A percentile compares a stretch with the other conserved stretches of the same genome.
Evolutionary conservation across 2,888 invertebrate species (phyloP).

Genomic region (Nycteola revayana): DNA sequence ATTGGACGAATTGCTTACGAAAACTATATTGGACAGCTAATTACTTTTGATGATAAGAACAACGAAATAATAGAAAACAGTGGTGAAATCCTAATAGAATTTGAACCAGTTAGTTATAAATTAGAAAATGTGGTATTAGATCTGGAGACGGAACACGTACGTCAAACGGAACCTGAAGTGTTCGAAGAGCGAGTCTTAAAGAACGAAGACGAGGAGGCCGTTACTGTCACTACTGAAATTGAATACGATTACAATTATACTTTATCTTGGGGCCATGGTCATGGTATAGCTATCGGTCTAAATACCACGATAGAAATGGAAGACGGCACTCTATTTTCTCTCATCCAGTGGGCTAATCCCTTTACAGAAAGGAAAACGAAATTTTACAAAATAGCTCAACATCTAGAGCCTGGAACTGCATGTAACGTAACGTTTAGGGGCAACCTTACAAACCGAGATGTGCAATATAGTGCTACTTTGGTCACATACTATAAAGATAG

Average conservation of each 20-base stretch:
- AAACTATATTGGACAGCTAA: conserved; percentile 85
- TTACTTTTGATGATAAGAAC: conserved; percentile 84
- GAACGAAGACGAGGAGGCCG: conserved; percentile 81
- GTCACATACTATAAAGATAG: conserved; percentile 86
- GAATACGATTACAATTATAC: conserved; percentile 86
- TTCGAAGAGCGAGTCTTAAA: conserved; percentile 76
- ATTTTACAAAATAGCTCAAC: conserved; percentile 83
- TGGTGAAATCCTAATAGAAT: conserved; percentile 90
- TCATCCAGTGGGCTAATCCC: conserved; percentile 87
- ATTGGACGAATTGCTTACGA: conserved; percentile 87
- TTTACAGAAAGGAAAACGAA: conserved; percentile 79
- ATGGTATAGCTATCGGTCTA: conserved; percentile 87
- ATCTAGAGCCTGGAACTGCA: conserved; percentile 89
- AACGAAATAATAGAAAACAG: conserved; percentile 80
- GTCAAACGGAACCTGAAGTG: conserved; percentile 71
- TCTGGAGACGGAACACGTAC: conserved; percentile 73
- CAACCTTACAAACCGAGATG: conserved; percentile 87
- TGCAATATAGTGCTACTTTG: conserved; percentile 88
- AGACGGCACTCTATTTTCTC: conserved; percentile 80
- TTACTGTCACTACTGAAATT: conserved; percentile 87
- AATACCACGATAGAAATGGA: conserved; percentile 83
- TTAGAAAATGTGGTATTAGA: conserved; percentile 85
- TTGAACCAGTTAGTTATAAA: conserved; percentile 90
- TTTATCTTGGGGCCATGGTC: conserved; percentile 90
- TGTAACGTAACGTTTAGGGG: conserved; percentile 91